Conservation (phyloP, 2,797 vertebrate genomes). For the Acanthurus leucopareius region DNA sequence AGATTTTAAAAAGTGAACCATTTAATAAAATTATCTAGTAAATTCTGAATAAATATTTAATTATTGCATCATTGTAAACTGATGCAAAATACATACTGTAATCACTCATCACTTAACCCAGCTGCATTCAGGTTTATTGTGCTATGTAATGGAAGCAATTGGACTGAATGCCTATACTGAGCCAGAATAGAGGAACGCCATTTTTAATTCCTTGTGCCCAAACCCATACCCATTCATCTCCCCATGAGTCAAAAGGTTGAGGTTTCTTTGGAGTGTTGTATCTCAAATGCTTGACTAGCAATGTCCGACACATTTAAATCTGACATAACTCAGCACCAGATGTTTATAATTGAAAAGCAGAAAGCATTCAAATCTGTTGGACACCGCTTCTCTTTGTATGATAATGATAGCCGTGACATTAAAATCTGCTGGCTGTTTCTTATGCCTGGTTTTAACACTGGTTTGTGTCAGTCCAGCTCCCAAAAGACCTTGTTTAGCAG, state of each 20-base stretch:
- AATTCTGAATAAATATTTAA: not conserved
- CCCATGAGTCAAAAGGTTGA: slow-evolving; percentile 70
- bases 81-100: slow-evolving; percentile 32
- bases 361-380: slow-evolving; percentile 74
- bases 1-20: not conserved
- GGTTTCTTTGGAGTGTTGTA: slow-evolving; percentile 77
- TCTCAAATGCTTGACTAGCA: slow-evolving; percentile 78
- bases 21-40: slow-evolving; percentile 11
- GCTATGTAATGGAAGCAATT: slow-evolving; percentile 66
- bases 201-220: slow-evolving; percentile 61
- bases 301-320: slow-evolving; percentile 80
- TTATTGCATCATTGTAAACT: slow-evolving; percentile 36
- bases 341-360: slow-evolving; percentile 82
- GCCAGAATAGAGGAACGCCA: slow-evolving; percentile 55
- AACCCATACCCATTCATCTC: slow-evolving; percentile 59
- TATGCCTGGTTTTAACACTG: slow-evolving; percentile 88
- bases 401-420: slow-evolving; percentile 82
- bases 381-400: slow-evolving; percentile 72
- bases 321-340: slow-evolving; percentile 85
- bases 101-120: slow-evolving; percentile 42
- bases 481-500: slow-evolving; percentile 87
- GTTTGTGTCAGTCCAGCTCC: slow-evolving; percentile 91
- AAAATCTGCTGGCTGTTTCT: slow-evolving; percentile 75
- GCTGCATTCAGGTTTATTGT: slow-evolving; percentile 61
- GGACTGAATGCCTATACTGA: slow-evolving; percentile 44